phyloP scores from a whole-genome alignment of 2,113 vertebrate genomes.

The Camelus bactrianus region DNA sequence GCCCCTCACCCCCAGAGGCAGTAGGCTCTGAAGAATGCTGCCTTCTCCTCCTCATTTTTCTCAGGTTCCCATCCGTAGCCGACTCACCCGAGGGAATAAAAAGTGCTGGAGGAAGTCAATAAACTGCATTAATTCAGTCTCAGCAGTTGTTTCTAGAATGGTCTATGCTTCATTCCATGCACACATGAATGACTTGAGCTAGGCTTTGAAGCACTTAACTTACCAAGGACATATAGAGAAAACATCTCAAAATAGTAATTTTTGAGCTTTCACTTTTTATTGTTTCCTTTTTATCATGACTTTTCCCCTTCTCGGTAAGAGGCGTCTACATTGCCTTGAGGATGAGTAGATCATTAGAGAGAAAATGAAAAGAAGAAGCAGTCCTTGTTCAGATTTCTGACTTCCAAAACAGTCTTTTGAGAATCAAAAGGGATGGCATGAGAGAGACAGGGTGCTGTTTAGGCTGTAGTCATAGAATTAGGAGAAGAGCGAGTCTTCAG shows the following conservation, averaged over 20 bases:
- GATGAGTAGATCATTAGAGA: slow-evolving; percentile 71
- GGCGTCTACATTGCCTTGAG: slow-evolving; percentile 65
- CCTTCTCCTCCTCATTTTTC: not conserved
- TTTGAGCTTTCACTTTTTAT: slow-evolving; percentile 63
- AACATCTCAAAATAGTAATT: slow-evolving; percentile 61
- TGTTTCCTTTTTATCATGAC: slow-evolving; percentile 46
- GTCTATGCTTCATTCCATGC: not conserved
- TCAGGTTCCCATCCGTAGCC: not conserved
- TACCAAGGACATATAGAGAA: slow-evolving; percentile 46
- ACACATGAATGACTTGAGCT: not conserved
- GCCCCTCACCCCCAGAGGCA: not conserved
- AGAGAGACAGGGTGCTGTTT: not conserved
- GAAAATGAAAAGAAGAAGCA: slow-evolving; percentile 58
- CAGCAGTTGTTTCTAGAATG: slow-evolving; percentile 30
- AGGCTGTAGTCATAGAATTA: not conserved
- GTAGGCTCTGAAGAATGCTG: not conserved
- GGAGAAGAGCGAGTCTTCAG: not conserved
- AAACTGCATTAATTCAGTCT: not conserved
- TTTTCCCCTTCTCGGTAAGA: slow-evolving; percentile 68
- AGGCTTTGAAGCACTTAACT: slow-evolving; percentile 21
- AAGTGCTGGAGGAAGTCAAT: slow-evolving; percentile 19
- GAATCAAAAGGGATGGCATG: slow-evolving; percentile 48
- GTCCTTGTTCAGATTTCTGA: slow-evolving; percentile 50
- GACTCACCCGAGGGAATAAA: not conserved
- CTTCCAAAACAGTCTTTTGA: slow-evolving; percentile 66